Percentiles rank a stretch among this genome's conserved stretches.
Evolutionary conservation across 2,113 vertebrate species (phyloP).

Genomic region (western clawed frog (Xenopus tropicalis)): DNA sequence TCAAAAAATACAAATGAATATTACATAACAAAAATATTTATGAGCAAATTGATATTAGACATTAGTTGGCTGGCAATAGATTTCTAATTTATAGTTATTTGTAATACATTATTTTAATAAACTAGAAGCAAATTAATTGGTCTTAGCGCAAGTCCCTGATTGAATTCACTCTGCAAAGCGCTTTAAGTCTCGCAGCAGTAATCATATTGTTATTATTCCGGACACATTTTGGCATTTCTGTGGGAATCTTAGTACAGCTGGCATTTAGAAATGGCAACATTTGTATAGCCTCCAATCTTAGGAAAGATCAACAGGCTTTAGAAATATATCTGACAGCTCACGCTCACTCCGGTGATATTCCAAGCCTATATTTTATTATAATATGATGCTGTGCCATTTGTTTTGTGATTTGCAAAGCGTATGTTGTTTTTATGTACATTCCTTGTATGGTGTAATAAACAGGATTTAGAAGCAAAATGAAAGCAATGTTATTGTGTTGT

Average conservation of each 20-base stretch:
- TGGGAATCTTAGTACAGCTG: constrained; percentile 23
- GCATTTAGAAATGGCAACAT: constrained; percentile 39
- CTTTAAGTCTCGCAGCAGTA: constrained; percentile 8
- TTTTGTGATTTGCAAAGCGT: constrained; percentile 13
- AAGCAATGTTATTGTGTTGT: background rate
- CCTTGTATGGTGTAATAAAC: constrained; percentile 12
- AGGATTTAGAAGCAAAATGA: constrained; percentile 10
- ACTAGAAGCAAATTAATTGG: background rate
- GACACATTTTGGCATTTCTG: constrained; percentile 32
- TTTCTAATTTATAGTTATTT: background rate
- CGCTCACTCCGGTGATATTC: constrained; percentile 3
- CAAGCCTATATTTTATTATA: constrained; percentile 15
- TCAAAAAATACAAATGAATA: no score
- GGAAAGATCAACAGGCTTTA: constrained; percentile 34
- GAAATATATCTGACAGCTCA: constrained; percentile 18
- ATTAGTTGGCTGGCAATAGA: background rate
- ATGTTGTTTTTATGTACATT: constrained; percentile 3
- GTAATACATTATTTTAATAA: background rate
- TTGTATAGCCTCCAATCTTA: constrained; percentile 29
- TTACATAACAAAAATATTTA: no score
- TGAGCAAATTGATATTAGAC: no score
- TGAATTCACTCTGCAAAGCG: background rate
- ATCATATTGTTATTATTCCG: constrained; percentile 37
- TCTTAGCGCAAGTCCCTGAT: background rate
- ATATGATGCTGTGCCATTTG: constrained; percentile 2